These are phyloP conservation scores for Temnothorax curvispinosus DNA, from an alignment of 1,140 invertebrate genomes.

Conservation along the genomic window DNA sequence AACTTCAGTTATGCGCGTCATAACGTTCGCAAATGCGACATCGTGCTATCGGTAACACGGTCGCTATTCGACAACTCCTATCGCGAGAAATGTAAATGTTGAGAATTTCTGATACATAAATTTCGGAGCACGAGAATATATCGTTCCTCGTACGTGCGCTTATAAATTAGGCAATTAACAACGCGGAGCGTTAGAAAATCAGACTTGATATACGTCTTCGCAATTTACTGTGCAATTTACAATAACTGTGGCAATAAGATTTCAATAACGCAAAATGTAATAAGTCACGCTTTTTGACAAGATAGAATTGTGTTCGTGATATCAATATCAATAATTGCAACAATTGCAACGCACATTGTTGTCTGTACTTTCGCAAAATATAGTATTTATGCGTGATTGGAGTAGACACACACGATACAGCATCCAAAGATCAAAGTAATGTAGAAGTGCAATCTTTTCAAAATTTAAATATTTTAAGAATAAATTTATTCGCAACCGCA, in stretches of 20 bases:
- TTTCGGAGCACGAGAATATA: not conserved
- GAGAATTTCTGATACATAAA: constrained; percentile 20
- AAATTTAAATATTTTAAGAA: constrained; percentile 21
- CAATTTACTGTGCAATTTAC: not conserved
- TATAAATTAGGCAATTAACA: constrained; percentile 1
- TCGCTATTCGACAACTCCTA: constrained; percentile 27
- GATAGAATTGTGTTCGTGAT: not conserved
- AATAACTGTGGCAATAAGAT: not conserved
- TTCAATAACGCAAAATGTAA: not conserved
- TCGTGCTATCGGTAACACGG: constrained; percentile 31
- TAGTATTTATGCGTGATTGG: not conserved
- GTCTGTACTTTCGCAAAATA: not conserved
- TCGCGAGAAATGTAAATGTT: constrained; percentile 16
- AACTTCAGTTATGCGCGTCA: constrained; percentile 11
- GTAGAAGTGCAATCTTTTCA: not conserved
- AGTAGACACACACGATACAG: too few relatives aligned
- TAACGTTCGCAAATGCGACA: constrained; percentile 44
- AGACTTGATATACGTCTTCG: not conserved
- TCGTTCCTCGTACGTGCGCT: not conserved
- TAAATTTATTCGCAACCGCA: too few relatives aligned
- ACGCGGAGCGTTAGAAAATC: not conserved
- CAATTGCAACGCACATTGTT: not conserved
- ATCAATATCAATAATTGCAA: not conserved
- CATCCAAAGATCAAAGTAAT: not conserved
- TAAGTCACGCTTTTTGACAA: not conserved